phyloP scores from a whole-genome alignment of 2,888 invertebrate species.

The Tethea ocularis region DNA sequence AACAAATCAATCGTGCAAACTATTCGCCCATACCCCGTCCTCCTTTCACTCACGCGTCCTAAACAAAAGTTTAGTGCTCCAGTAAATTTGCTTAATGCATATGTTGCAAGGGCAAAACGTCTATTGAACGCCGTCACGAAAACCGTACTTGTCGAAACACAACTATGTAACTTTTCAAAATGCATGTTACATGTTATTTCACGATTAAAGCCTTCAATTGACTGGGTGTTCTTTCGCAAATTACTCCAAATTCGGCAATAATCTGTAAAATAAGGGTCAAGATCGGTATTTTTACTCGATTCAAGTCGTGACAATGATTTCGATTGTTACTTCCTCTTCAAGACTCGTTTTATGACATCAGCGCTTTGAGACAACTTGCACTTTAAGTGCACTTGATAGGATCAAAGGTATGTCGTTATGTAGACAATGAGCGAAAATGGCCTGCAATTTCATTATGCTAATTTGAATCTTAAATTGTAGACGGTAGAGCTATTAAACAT shows the following conservation, averaged over 20 bases:
- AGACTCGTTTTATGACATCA: neutral
- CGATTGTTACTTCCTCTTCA: conserved; percentile 1
- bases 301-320: neutral
- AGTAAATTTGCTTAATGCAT: conserved; percentile 33
- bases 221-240: conserved; percentile 2
- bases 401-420: neutral
- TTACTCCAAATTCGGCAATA: neutral
- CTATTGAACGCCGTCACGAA: conserved; percentile 53
- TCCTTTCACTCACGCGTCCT: conserved; percentile 61
- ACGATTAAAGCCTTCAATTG: neutral
- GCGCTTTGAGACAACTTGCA: neutral
- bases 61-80: conserved; percentile 35
- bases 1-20: conserved; percentile 8
- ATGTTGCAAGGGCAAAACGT: conserved; percentile 62
- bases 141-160: conserved; percentile 9
- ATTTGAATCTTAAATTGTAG: neutral
- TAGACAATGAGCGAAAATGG: neutral
- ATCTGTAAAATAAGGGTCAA: conserved; percentile 11
- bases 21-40: conserved; percentile 28
- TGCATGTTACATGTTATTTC: conserved; percentile 1
- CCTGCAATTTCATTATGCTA: neutral
- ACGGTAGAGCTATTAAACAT: neutral
- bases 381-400: neutral
- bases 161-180: neutral
- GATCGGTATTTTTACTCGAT: conserved; percentile 5